Percentiles rank a stretch among this genome's conserved stretches.
Conservation (phyloP, 2,113 vertebrate species). For the Phyllostomus hastatus region DNA sequence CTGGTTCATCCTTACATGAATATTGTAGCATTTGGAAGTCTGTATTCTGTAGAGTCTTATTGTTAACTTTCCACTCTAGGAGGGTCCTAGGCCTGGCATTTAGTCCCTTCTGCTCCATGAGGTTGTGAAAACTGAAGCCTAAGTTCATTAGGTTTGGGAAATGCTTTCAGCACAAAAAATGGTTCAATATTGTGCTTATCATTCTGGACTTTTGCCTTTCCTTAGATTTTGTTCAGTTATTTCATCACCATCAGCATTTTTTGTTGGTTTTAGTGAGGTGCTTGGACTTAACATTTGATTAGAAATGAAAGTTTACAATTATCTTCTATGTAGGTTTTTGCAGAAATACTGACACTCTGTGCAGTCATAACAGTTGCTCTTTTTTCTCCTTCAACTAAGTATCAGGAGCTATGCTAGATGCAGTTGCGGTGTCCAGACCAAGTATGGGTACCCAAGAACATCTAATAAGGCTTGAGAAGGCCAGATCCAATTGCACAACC, state of each 20-base stretch:
- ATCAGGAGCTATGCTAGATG: neutral
- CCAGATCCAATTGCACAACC: neutral
- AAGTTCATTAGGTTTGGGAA: neutral
- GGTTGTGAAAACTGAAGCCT: neutral
- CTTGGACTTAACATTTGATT: neutral
- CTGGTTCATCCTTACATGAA: neutral
- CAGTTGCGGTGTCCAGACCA: neutral
- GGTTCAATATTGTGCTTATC: neutral
- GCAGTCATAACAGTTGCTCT: neutral
- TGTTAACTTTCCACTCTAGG: neutral
- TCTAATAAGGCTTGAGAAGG: neutral
- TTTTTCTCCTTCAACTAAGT: neutral
- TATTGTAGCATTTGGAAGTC: neutral
- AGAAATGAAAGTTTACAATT: neutral
- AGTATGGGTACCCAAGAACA: neutral
- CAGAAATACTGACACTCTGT: neutral
- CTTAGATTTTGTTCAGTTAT: neutral
- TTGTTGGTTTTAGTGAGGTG: neutral
- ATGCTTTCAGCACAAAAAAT: neutral
- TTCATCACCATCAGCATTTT: neutral
- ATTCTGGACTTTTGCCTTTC: neutral
- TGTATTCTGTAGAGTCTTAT: neutral
- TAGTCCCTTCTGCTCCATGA: neutral
- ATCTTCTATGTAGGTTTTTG: neutral
- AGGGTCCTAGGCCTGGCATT: neutral